Conservation (phyloP, 2,113 vertebrate species). For the Callospermophilus lateralis region DNA sequence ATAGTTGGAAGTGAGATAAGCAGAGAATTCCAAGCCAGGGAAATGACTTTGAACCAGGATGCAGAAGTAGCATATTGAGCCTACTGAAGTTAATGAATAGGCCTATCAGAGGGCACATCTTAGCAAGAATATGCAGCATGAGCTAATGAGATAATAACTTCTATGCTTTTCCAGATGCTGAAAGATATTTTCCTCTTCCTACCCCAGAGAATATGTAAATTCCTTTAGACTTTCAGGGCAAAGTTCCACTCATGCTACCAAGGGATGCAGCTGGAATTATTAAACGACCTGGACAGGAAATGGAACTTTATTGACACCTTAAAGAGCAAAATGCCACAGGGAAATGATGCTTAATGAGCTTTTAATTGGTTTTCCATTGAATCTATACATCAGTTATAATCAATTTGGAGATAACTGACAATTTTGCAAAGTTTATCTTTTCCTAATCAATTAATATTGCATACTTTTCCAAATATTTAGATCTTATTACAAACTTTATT, state of each 20-base stretch:
- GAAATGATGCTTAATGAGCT: background rate
- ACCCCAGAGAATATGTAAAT: background rate
- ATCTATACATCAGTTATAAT: background rate
- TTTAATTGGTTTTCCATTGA: background rate
- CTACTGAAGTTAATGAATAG: background rate
- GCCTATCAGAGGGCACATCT: background rate
- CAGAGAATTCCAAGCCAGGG: slow-evolving; percentile 11
- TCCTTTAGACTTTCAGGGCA: background rate
- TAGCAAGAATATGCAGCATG: background rate
- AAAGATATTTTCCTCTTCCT: background rate
- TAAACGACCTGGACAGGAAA: background rate
- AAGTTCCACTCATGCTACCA: background rate
- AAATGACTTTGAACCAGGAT: slow-evolving; percentile 26
- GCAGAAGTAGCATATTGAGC: background rate
- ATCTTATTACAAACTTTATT: background rate
- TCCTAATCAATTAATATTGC: background rate
- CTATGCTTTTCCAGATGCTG: background rate
- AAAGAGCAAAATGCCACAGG: background rate
- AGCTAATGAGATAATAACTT: background rate
- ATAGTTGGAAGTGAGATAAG: background rate
- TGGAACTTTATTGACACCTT: background rate
- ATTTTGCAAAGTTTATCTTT: background rate
- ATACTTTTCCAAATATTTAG: background rate
- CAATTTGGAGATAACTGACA: background rate
- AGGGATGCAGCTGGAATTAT: background rate